Percentiles rank a stretch among this genome's conserved stretches.
Evolutionary conservation across 2,113 vertebrate genomes (phyloP).

Genomic region (Podarcis muralis): DNA sequence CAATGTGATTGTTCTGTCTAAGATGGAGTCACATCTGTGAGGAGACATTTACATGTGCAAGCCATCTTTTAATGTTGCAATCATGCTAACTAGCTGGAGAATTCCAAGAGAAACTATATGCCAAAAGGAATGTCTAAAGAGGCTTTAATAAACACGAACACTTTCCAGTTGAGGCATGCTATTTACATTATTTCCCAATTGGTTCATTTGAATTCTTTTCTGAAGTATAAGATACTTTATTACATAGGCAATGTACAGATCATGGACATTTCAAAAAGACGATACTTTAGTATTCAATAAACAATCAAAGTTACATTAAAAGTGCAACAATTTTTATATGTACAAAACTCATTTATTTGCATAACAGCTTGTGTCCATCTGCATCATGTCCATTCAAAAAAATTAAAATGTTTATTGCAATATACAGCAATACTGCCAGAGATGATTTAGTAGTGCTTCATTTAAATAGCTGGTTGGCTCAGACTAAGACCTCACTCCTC

Average conservation of each 20-base stretch:
- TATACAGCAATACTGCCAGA: constrained; percentile 42
- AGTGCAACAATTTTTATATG: constrained; percentile 29
- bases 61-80: background rate
- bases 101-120: background rate
- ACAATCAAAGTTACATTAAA: constrained; percentile 29
- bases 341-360: constrained; percentile 48
- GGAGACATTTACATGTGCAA: background rate
- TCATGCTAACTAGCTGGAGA: no score
- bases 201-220: constrained; percentile 2
- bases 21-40: background rate
- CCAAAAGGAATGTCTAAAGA: constrained; percentile 26
- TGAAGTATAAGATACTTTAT: constrained; percentile 20
- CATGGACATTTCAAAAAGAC: background rate
- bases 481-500: no score
- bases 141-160: constrained; percentile 42
- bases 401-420: constrained; percentile 33
- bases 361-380: constrained; percentile 47
- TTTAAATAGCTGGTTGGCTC: no score
- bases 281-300: background rate
- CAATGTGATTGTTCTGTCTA: background rate
- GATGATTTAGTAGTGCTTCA: background rate
- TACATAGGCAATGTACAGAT: background rate
- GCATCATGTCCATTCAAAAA: constrained; percentile 30
- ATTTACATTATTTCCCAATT: constrained; percentile 52
- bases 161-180: constrained; percentile 47